Evolutionary conservation across 2,888 invertebrate genomes (phyloP).

Genomic region (Chydorus sphaericus): DNA sequence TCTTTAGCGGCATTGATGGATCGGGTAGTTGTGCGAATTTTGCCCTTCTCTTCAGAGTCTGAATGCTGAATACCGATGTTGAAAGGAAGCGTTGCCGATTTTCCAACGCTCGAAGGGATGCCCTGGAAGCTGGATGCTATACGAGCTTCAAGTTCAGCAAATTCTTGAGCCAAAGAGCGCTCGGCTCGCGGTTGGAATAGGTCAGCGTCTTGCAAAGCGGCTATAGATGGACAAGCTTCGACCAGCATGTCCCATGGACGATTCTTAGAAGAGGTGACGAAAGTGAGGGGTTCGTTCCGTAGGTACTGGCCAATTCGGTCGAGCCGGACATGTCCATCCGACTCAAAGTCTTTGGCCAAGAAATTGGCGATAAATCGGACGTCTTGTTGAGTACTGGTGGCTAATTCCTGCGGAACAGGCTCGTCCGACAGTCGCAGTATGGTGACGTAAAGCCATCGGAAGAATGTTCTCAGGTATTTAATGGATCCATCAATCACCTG

Average conservation of each 20-base stretch:
- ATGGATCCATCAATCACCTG: slow-evolving; percentile 85
- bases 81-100: neutral
- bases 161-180: neutral
- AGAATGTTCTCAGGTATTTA: slow-evolving; percentile 80
- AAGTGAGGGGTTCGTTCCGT: slow-evolving; percentile 52
- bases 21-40: neutral
- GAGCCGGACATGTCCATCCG: slow-evolving; percentile 29
- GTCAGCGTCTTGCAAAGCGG: neutral
- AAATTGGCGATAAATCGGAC: slow-evolving; percentile 82
- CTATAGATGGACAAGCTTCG: neutral
- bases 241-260: slow-evolving; percentile 1
- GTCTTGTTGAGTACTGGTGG: slow-evolving; percentile 75
- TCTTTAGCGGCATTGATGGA: neutral
- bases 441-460: slow-evolving; percentile 75
- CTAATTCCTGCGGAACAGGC: slow-evolving; percentile 63
- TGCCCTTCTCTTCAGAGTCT: neutral
- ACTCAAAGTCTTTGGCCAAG: slow-evolving; percentile 51
- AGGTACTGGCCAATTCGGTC: slow-evolving; percentile 86
- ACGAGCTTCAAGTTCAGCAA: neutral
- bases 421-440: slow-evolving; percentile 72
- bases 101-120: neutral
- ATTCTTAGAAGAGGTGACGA: slow-evolving; percentile 28
- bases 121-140: neutral
- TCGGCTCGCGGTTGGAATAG: neutral
- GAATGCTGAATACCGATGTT: neutral